These are phyloP conservation scores for Aphodius granarius DNA, from an alignment of 2,888 invertebrate genomes.

Conservation along the genomic window DNA sequence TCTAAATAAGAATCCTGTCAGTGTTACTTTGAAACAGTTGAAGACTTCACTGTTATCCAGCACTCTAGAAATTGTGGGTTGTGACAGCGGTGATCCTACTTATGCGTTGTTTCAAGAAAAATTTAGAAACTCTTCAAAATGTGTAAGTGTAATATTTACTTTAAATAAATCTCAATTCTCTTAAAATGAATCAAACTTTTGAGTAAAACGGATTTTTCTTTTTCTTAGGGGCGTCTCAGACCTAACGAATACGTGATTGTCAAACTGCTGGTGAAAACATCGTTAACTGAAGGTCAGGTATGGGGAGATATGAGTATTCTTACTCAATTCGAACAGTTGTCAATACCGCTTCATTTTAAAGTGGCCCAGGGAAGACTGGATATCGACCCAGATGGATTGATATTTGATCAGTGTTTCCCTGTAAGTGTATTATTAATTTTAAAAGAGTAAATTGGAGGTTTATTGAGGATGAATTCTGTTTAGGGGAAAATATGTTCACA, in stretches of 20 bases:
- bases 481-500: conserved; percentile 79
- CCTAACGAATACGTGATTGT: conserved; percentile 70
- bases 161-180: not conserved
- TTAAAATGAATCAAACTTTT: too few species aligned
- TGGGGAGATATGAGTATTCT: conserved; percentile 72
- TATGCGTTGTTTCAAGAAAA: conserved; percentile 48
- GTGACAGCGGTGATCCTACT: conserved; percentile 56
- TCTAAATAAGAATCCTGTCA: conserved; percentile 75
- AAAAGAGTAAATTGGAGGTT: conserved; percentile 1
- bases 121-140: conserved; percentile 51
- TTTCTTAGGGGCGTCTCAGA: conserved; percentile 58
- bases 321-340: conserved; percentile 70
- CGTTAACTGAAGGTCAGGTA: conserved; percentile 67
- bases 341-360: conserved; percentile 71
- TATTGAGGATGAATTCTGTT: conserved; percentile 12
- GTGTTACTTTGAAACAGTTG: conserved; percentile 64
- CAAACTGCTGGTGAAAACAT: conserved; percentile 69
- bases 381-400: conserved; percentile 67
- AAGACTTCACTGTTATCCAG: conserved; percentile 63
- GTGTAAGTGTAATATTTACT: conserved; percentile 51
- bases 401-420: conserved; percentile 80
- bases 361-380: conserved; percentile 75
- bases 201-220: not conserved
- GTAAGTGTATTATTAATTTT: conserved; percentile 56
- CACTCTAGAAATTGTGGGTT: conserved; percentile 63